Evolutionary conservation across 2,113 vertebrate genomes (phyloP), one percentile per base, ranked within the genome.

Genomic region (Pomatorhinus ruficollis): DNA sequence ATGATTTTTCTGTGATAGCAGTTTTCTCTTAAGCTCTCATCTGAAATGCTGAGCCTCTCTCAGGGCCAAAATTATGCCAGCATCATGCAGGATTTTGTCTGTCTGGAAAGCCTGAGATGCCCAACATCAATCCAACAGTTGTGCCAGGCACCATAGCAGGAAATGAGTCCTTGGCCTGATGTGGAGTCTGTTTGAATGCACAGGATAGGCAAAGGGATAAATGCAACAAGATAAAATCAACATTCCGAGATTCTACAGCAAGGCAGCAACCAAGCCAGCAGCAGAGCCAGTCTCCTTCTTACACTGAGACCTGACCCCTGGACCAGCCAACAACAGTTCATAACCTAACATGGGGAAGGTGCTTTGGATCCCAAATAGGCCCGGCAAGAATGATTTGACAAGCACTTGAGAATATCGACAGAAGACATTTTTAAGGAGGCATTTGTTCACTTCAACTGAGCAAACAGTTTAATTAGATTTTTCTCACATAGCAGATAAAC

Each of bases 401-500:
- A 92, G 56, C 56, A 50, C 37, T 78, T 44, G 80, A 77, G 60
- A 90, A 89, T 64, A 90, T 37, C 2, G 8, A 68, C 64, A 90
- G 90, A 93, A 71, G 63, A 74, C 39, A 59, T 83, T 92, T 95
- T 94, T 86, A 93, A 89, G n/a, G 71, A 86, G 33, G 27, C 47
- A 93, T 93, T 92, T 80, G 66, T 90, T 94, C 95, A 82, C 37
- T 85, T 91, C 80, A 94, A 85, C 90, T 20, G 28, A 96, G 79
- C 47, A 95, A 96, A 74, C 2, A 37, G 18, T 71, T 96, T 94
- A 93, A 94, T 92, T 95, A 87, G 71, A 92, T 96, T 95, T 95
- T 94, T 85, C 88, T 96, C 80, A 81, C 91, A 72, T 49, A 84
- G 68, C 93, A 95, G 64, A 93, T 64, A 89, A 94, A 90, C 45